Base-by-base conservation (phyloP, 2,888 invertebrate genomes). In the Scotopteryx bipunctaria region DNA sequence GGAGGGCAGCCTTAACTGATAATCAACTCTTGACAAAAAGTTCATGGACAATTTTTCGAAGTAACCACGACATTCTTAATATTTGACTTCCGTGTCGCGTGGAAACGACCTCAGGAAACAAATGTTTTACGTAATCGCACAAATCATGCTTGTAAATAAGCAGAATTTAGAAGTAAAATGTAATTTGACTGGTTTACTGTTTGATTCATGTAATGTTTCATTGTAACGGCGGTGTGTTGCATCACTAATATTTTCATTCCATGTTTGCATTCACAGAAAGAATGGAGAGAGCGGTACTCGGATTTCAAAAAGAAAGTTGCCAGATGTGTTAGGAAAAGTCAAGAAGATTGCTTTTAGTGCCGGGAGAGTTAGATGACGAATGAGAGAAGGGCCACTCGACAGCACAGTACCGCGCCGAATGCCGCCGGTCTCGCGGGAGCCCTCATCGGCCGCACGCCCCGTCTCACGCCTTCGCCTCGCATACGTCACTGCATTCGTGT, bases 261-360 rank as follows among this genome's bases (percentile, higher is more conserved):
- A 53, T 83, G 71, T 85, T 88, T 87, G 70, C 66, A 77, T 84
- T 90, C 93, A 79, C 93, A 97, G 97, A 99, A 99, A 95, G 98
- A 98, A 93, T 98, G 98, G 97, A 94, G 99, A 91, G 98, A 99
- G 92, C 95, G 97, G 89, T 97, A 97, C 92, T 92, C 95, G 87
- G 98, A 98, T 91, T 99, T 99, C 92, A 99, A 98, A 93, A 94
- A 97, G 92, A 97, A 97, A 94, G 99, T 99, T 76, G 97, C 98
- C 76, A 94, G 96, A 91, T 98, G 98, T 93, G 99, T 99, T 86
- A 94, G 99, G 92, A 97, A 97, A 93, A 99, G 98, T 94, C 98
- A 99, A 94, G 99, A 99, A 91, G 97, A 97, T 92, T 96, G 96
- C 94, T 95, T 95, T 94, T 96, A 96, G 85, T 68, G 66, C 66